phyloP scores from a whole-genome alignment of 2,113 vertebrate genomes.

The Pterocles burchelli region DNA sequence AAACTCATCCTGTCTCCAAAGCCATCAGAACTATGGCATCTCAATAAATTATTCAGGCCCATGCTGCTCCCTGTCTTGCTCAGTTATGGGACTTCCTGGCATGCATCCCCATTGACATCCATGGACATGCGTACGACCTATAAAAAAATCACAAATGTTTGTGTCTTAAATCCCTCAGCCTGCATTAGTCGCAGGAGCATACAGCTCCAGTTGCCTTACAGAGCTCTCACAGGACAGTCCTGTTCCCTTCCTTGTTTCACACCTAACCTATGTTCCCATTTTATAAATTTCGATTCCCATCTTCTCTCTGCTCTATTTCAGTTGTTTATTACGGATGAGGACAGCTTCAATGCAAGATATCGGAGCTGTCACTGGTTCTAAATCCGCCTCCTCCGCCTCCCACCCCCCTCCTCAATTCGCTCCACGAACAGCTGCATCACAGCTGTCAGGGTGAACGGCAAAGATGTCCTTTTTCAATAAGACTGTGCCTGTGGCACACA shows the following conservation, averaged over 20 bases:
- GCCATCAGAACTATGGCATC: slow-evolving; percentile 71
- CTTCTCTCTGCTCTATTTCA: slow-evolving; percentile 23
- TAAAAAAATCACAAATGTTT: background rate
- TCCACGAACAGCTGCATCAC: slow-evolving; percentile 56
- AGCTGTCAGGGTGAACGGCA: slow-evolving; percentile 74
- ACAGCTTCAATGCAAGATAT: slow-evolving; percentile 49
- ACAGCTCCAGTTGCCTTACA: slow-evolving; percentile 12
- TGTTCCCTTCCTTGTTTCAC: slow-evolving; percentile 34
- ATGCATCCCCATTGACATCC: slow-evolving; percentile 3
- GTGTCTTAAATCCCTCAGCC: background rate
- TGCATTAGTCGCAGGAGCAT: background rate
- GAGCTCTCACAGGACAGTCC: background rate
- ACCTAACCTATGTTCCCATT: background rate
- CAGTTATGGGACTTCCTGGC: background rate
- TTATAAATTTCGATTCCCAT: slow-evolving; percentile 22
- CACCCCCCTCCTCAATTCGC: background rate
- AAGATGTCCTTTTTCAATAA: slow-evolving; percentile 80
- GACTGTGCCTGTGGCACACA: slow-evolving; percentile 78
- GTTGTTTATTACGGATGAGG: slow-evolving; percentile 56
- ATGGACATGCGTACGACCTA: background rate
- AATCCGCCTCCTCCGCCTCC: slow-evolving; percentile 16
- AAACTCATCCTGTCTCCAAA: slow-evolving; percentile 65
- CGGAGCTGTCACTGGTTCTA: slow-evolving; percentile 64
- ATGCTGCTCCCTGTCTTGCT: slow-evolving; percentile 49
- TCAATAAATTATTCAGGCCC: slow-evolving; percentile 80